Evolutionary conservation across 2,797 vertebrate species (phyloP).

Genomic region (Siniperca scherzeri): DNA sequence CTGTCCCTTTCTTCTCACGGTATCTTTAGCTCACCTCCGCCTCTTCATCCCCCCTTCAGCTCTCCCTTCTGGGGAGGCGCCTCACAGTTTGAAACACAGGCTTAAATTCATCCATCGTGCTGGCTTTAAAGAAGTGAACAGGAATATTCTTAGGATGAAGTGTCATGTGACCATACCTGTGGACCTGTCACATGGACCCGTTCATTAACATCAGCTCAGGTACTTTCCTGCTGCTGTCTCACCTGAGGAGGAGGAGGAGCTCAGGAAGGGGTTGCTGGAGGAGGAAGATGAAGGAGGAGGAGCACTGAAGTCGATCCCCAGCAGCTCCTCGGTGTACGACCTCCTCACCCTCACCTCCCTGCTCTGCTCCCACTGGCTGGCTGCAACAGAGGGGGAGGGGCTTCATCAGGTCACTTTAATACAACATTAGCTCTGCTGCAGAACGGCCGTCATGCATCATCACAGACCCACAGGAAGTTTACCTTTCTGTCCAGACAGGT

Average conservation of each 20-base stretch:
- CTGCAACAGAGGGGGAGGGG: conserved; percentile 37
- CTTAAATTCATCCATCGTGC: too few relatives aligned
- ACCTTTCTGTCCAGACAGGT: conserved; percentile 39
- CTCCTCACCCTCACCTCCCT: conserved; percentile 32
- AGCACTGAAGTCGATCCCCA: conserved; percentile 80
- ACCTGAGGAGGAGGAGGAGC: conserved; percentile 61
- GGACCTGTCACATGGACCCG: background rate
- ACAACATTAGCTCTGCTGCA: too few relatives aligned
- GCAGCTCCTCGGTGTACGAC: conserved; percentile 83
- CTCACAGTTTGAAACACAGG: too few relatives aligned
- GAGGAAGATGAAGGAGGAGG: conserved; percentile 22
- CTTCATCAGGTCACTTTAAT: background rate
- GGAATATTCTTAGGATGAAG: too few relatives aligned
- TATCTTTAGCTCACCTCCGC: too few relatives aligned
- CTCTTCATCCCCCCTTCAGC: too few relatives aligned
- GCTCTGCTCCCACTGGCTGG: conserved; percentile 41
- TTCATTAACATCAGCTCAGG: background rate
- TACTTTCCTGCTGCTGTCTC: conserved; percentile 17
- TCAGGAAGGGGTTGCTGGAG: conserved; percentile 56
- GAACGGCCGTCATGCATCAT: background rate
- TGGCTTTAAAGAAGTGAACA: too few relatives aligned
- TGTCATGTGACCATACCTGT: background rate
- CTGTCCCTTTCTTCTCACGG: background rate
- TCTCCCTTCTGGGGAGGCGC: too few relatives aligned
- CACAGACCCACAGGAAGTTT: background rate